Conservation (phyloP, 2,888 invertebrate genomes). For the Trissoscelio sp. region DNA sequence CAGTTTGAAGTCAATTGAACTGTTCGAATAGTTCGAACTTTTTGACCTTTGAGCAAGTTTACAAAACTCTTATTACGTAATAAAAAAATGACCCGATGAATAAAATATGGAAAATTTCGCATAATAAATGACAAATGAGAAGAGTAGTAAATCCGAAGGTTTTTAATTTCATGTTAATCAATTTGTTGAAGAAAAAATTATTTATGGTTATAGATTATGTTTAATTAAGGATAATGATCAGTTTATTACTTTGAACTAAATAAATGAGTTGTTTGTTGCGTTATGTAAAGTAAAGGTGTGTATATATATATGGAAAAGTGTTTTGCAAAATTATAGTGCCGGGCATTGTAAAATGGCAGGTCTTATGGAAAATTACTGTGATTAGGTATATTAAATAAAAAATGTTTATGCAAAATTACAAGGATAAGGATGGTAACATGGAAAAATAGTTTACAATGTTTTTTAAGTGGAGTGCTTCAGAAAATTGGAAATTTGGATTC, state of each 20-base stretch:
- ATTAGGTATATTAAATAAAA: conserved; percentile 9
- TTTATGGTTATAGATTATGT: conserved; percentile 33
- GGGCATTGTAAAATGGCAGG: conserved; percentile 12
- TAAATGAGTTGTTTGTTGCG: conserved; percentile 23
- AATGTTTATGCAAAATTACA: background rate
- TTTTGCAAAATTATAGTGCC: conserved; percentile 27
- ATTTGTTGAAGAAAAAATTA: background rate
- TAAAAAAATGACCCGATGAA: background rate
- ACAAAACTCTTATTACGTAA: conserved; percentile 8
- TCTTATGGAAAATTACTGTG: conserved; percentile 23
- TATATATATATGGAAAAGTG: background rate
- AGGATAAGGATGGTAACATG: background rate
- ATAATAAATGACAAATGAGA: conserved; percentile 5
- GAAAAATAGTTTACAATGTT: no score
- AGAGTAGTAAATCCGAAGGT: conserved; percentile 6
- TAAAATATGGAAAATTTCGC: conserved; percentile 6
- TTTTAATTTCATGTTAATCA: conserved; percentile 14
- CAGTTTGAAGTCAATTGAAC: no score
- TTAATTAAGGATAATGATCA: conserved; percentile 11
- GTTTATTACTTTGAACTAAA: conserved; percentile 31
- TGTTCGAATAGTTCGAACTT: no score
- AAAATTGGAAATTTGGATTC: no score
- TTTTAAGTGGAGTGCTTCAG: no score
- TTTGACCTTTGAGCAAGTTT: no score
- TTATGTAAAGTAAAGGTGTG: conserved; percentile 40